Evolutionary conservation across 2,797 vertebrate species (phyloP), one percentile per base, ranked within the genome.

Genomic region (Myotis findleyi): DNA sequence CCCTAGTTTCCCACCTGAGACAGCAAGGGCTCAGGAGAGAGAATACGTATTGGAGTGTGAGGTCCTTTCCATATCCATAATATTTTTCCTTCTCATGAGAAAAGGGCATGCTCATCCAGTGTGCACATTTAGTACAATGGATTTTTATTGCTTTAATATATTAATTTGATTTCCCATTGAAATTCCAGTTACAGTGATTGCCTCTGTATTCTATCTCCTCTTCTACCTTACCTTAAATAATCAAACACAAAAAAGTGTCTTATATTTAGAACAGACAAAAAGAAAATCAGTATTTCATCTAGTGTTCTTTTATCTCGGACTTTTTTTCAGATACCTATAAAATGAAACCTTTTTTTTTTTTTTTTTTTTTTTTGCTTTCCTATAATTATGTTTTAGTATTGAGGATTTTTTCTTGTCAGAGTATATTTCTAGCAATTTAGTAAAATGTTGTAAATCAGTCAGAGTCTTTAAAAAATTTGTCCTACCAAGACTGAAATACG

Each of bases 381-480:
- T 95, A 59, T 94, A 75, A 87, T 94, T 93, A 79, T 62, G 38
- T 91, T 94, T 95, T 93, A 88, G 79, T 93, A 73, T 81, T 82
- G 51, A 83, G 9, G 20, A 8, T 66, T 89, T 36, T 91, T 57
- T 86, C 44, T 91, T 47, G 64, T 95, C 53, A 83, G 75, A 82
- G 53, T 89, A 84, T 75, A 77, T 96, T 96, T 96, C 89, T 83
- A 81, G 85, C 80, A 91, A 96, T 94, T 97, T 95, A 41, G 88
- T 96, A 90, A 91, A 95, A 73, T 88, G 77, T 96, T 97, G 90
- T 96, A 96, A 97, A 94, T 96, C 76, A 96, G 85, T 95, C 94
- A 93, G 88, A 96, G 51, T 96, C 88, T 96, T 96, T 96, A 75
- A 88, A 95, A 95, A 92, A 30, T 88, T 83, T 92, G 57, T 94